These are phyloP conservation scores for Phrynocephalus vlangalii DNA, from an alignment of 2,797 vertebrate species.

Conservation along the genomic window DNA sequence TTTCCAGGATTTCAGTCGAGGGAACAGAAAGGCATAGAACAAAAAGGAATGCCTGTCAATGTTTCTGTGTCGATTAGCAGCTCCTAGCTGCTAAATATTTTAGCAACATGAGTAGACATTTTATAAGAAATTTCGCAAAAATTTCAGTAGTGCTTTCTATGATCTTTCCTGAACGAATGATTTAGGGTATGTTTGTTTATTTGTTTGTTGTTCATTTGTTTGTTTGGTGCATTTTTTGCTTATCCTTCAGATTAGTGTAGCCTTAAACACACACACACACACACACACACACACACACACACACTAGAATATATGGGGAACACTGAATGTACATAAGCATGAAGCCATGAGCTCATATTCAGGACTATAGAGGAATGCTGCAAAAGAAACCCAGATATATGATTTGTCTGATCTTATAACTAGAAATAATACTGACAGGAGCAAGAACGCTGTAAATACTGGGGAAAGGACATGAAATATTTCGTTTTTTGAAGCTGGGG, in stretches of 20 bases:
- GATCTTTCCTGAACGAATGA: constrained; percentile 4
- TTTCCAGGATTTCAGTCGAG: not conserved
- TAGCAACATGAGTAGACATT: not conserved
- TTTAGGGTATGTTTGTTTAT: not conserved
- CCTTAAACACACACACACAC: not conserved
- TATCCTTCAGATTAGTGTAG: constrained; percentile 19
- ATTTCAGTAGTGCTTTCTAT: constrained; percentile 5
- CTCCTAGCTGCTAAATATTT: not conserved
- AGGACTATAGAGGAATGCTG: constrained; percentile 34
- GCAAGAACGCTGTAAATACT: constrained; percentile 47
- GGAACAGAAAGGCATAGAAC: not conserved
- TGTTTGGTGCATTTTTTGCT: constrained; percentile 18
- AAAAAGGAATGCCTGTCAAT: not conserved
- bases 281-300: not conserved
- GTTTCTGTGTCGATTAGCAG: not conserved
- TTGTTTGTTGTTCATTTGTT: not conserved
- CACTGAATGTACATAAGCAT: constrained; percentile 22
- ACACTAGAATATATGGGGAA: not conserved
- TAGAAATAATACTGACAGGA: constrained; percentile 47
- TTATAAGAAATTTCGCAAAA: not conserved
- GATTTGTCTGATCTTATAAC: constrained; percentile 43
- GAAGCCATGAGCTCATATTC: constrained; percentile 22
- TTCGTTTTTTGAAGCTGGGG: constrained; percentile 31
- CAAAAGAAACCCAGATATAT: constrained; percentile 37
- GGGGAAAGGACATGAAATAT: constrained; percentile 37